Evolutionary conservation across 2,797 vertebrate species (phyloP).

Genomic region (Anabacerthia variegaticeps): DNA sequence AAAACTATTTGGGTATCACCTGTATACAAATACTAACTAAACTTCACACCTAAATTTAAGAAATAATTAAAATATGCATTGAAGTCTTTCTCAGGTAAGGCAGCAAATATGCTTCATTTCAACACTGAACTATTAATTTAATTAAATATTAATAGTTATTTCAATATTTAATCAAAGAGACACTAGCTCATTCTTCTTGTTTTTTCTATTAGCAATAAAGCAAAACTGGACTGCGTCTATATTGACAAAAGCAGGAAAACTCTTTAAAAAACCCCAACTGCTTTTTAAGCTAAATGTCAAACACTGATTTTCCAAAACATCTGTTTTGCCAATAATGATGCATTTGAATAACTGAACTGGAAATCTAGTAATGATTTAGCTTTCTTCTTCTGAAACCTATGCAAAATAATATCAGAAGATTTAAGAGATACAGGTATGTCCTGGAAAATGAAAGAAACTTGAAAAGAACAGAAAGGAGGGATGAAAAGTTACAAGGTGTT

Average conservation of each 20-base stretch:
- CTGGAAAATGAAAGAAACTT: background rate
- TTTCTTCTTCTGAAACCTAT: background rate
- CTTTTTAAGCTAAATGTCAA: background rate
- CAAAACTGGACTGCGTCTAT: background rate
- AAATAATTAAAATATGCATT: background rate
- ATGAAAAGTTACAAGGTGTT: background rate
- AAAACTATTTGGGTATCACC: background rate
- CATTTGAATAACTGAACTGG: background rate
- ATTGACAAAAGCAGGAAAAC: background rate
- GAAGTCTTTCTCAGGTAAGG: background rate
- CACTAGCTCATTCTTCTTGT: background rate
- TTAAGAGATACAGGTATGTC: background rate
- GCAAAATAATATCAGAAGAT: background rate
- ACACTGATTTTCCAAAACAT: background rate
- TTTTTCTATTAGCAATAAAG: background rate
- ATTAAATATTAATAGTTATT: background rate
- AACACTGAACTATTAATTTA: background rate
- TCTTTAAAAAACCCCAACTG: accelerated
- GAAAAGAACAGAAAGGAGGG: background rate
- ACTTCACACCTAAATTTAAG: background rate
- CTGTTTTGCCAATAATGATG: background rate
- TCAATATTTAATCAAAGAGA: background rate
- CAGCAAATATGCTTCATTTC: background rate
- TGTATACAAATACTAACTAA: background rate
- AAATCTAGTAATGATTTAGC: background rate